These are phyloP conservation scores for Pogona vitticeps DNA, from an alignment of 2,113 vertebrate species.

Conservation along the genomic window DNA sequence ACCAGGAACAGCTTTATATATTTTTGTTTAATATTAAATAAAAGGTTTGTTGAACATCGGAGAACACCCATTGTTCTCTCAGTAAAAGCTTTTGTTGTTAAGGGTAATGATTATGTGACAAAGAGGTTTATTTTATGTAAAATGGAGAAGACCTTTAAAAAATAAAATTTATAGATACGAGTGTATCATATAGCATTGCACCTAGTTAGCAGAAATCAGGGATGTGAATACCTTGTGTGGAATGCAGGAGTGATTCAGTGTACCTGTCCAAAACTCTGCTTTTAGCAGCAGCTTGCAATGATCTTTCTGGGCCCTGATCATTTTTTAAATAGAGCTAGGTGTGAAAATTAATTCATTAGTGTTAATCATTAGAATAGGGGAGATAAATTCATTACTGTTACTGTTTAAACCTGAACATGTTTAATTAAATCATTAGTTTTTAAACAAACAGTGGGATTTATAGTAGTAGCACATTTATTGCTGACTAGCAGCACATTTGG, in stretches of 20 bases:
- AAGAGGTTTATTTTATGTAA: not conserved
- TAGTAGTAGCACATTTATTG: no score
- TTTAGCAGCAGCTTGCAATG: not conserved
- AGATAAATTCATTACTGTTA: no score
- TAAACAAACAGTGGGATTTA: no score
- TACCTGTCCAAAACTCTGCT: not conserved
- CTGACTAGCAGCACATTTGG: no score
- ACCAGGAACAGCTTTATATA: not conserved
- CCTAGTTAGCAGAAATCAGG: not conserved
- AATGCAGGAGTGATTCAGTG: not conserved
- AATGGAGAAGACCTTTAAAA: not conserved
- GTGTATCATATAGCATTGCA: not conserved
- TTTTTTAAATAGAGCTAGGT: conserved; percentile 12
- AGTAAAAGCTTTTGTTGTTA: not conserved
- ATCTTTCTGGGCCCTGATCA: conserved; percentile 14
- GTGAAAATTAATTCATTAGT: no score
- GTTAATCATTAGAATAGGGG: no score
- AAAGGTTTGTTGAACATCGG: not conserved
- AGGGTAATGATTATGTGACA: not conserved
- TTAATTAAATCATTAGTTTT: no score
- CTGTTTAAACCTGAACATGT: no score
- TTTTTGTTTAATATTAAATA: not conserved
- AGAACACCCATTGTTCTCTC: not conserved
- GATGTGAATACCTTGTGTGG: no score
- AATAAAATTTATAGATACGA: not conserved